A percentile compares a stretch with the other conserved stretches of the same genome.
Conservation (phyloP, 2,113 vertebrate genomes). For the Odobenus rosmarus region DNA sequence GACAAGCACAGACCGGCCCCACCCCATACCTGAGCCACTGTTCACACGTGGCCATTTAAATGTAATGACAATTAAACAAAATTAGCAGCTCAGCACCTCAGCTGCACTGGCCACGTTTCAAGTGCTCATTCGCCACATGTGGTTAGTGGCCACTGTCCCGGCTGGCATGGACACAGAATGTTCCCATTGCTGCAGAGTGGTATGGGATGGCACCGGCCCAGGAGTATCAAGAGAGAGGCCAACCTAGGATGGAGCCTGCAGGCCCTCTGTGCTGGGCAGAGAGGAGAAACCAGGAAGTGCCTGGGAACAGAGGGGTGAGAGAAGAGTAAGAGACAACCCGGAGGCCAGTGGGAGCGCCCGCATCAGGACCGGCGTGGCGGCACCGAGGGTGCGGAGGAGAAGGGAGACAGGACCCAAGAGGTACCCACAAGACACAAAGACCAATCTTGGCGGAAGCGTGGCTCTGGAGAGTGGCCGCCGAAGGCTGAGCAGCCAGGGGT, state of each 20-base stretch:
- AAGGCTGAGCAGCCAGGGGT: not conserved
- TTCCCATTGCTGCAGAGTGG: not conserved
- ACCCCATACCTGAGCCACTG: not conserved
- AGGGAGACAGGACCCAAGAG: not conserved
- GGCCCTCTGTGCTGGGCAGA: fast-evolving
- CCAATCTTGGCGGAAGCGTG: not conserved
- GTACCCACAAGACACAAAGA: not conserved
- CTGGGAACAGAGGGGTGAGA: not conserved
- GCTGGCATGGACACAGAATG: not conserved
- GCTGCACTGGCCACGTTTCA: too few species aligned
- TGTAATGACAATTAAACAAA: not conserved
- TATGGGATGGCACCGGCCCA: fast-evolving
- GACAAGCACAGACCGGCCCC: not conserved
- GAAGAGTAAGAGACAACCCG: not conserved
- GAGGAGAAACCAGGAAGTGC: not conserved
- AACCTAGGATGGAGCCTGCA: not conserved
- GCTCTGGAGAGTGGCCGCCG: not conserved
- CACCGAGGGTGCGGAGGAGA: not conserved
- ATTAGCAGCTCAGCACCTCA: not conserved
- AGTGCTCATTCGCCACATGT: not conserved
- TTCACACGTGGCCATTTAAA: fast-evolving
- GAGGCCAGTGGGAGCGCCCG: fast-evolving
- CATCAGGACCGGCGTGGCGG: not conserved
- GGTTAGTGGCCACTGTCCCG: not conserved
- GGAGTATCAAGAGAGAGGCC: not conserved